Evolutionary conservation across 2,113 vertebrate genomes (phyloP), one percentile per base, ranked within the genome.

Genomic region (Paradisaea rubra): DNA sequence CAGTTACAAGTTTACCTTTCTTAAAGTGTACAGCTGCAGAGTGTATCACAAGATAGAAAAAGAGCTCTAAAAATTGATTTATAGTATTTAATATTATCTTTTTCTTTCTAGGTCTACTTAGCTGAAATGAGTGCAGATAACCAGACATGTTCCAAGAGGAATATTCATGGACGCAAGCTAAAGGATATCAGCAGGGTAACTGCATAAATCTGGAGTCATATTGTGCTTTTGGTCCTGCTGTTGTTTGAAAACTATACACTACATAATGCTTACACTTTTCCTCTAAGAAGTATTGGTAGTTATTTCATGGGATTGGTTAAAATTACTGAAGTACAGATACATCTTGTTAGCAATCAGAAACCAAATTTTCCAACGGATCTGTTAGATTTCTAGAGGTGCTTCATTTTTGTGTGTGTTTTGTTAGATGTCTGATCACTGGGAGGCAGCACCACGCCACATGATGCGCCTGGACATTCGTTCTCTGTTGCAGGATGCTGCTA

Each of bases 401-500:
- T 95, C 21, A 89, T 44, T 64, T 93, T 50, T 91, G 18, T 93
- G 50, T 93, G 60, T 72, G 95, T 97, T 57, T 97, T 88, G 35
- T 93, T 97, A 99, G 99, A 99, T 99, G 98, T 98, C 98, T 70
- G 98, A 98, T 93, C 98, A 98, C 97, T 99, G 99, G 99, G 99
- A 99, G 96, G 89, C 98, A 61, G 98, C 99, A 33, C 99, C 99
- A 63, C 99, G 99, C 78, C 99, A 99, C 65, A 99, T 99, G 99
- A 99, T 99, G 95, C 98, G 99, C 27, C 96, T 99, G 91, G 99
- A 99, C 86, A 99, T 99, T 86, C 98, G 99, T 63, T 99, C 99
- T 39, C 95, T 99, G n/a, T 97, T 99, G 56, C 99, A 99, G 86
- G 99, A 99, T 97, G 99, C 99, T 93, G 99, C 99, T 71, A 99